Percentiles rank a stretch among this genome's conserved stretches.
These are phyloP conservation scores for Adelphocoris suturalis DNA, from an alignment of 2,888 invertebrate genomes.

Conservation along the genomic window DNA sequence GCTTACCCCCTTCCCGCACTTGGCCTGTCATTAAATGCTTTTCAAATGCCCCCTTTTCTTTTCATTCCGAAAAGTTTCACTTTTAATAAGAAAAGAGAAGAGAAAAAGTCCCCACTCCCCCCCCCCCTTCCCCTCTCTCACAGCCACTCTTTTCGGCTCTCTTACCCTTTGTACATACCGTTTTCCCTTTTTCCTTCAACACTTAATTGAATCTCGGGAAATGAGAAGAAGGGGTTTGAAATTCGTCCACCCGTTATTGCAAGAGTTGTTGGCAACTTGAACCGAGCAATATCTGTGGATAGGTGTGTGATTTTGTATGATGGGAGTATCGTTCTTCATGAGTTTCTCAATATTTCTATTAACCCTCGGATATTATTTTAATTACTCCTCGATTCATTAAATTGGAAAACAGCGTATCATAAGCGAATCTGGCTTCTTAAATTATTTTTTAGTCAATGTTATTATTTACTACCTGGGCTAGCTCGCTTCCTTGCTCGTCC, in stretches of 20 bases:
- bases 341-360: no score
- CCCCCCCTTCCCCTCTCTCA: background rate
- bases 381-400: no score
- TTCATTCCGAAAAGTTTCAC: slow-evolving; percentile 15
- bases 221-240: slow-evolving; percentile 30
- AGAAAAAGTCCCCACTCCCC: slow-evolving; percentile 13
- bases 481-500: no score
- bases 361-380: no score
- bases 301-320: no score
- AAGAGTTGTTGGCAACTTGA: slow-evolving; percentile 12
- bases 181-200: slow-evolving; percentile 11
- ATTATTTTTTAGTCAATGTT: no score
- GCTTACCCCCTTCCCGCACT: background rate
- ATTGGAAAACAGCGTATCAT: no score
- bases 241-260: slow-evolving; percentile 21
- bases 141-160: background rate
- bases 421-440: no score
- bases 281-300: background rate
- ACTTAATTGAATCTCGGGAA: slow-evolving; percentile 21
- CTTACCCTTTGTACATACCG: slow-evolving; percentile 18
- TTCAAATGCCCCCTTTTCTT: slow-evolving; percentile 23
- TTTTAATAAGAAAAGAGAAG: slow-evolving; percentile 21
- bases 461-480: no score
- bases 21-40: slow-evolving; percentile 21
- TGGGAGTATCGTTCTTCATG: no score